Base-by-base conservation (phyloP, 1,140 invertebrate genomes). In the Capitella teleta region DNA sequence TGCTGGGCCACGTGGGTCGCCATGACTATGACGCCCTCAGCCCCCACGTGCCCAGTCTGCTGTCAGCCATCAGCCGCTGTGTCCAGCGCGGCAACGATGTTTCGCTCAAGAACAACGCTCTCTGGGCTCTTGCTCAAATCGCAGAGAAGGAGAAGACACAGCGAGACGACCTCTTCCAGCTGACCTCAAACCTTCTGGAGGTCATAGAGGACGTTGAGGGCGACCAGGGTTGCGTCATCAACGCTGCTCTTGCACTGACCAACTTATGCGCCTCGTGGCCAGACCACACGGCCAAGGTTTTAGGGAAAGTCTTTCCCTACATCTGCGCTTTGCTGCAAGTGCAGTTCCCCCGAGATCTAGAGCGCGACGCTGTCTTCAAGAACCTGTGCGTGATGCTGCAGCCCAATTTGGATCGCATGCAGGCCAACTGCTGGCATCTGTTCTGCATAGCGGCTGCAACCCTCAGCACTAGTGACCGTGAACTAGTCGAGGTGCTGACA, bases 71-170 rank as follows among this genome's bases (percentile, higher is more conserved):
- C 12, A 19, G 8, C 10, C 40, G 28, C 10, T 23, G 24, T 10
- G 32, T 25, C 12, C 14, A 51, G 12, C 5, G 14, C 14, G 36
- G 32, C 16, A 49, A 26, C 19, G 19, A 18, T 5, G 36, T 30
- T 4, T 32, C 30, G 19, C 24, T 49, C 34, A 37, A 16, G 36
- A 49, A 41, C 23, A 49, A 49, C 47, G 23, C 38, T 25, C 26
- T 51, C 23, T 51, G 49, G 49, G n/a, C 49, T 12, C 38, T 51
- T n/a, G 26, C 36, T 19, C 36, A 32, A n/a, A 32, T 47, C 45
- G 21, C n/a, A 4, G 42, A 23, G 10, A 49, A 49, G 16, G 47
- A 28, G n/a, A 38, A 38, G 14, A 44, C 10, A 10, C 4, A 26
- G 36, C 30, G 36, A 8, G 4, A 32, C 8, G 49, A 51, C 16